Base-by-base conservation (phyloP, 2,113 vertebrate genomes). In the Stictonetta naevosa region DNA sequence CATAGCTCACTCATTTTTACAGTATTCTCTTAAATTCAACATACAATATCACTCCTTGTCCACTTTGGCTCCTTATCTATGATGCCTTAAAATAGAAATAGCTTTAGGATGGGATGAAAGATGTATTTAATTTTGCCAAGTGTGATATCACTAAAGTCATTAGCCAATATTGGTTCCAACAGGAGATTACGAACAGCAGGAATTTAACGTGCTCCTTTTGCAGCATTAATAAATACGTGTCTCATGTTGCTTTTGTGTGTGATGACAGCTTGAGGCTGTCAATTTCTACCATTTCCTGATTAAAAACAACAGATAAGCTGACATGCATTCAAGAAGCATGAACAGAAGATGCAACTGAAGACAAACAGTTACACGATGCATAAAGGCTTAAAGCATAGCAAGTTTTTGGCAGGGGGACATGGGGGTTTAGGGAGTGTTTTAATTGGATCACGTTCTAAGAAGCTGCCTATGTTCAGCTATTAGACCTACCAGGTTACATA, bases 101-200 rank as follows among this genome's bases (percentile, higher is more conserved):
- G 88, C 90, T 82, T 77, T 72, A 80, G 88, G 91, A 77, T 84
- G 87, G 88, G 36, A 81, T 92, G 88, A 94, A 87, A 92, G 87
- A 95, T 93, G 82, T n/a, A 69, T 86, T 97, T 92, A 95, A 95
- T 93, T 84, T 84, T 93, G 88, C 81, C 66, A 93, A 92, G 64
- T 52, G 69, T 0, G 25, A 87, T 71, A 53, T 75, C 81, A 86
- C 84, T 95, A 77, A 76, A 75, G 86, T 72, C 86, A 96, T 95
- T 85, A 96, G 73, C 64, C 76, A 81, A 25, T 75, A 80, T 33
- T 81, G 69, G 90, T 64, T 93, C 69, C 90, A 94, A 73, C 0
- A 14, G 60, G 59, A 94, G 85, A 95, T 92, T 86, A 87, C 1
- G 1, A 93, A 66, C 90, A 92, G 85, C 4, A 0, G 53, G 75